phyloP scores from a whole-genome alignment of 1,140 invertebrate species.

The Phenacoccus solenopsis region DNA sequence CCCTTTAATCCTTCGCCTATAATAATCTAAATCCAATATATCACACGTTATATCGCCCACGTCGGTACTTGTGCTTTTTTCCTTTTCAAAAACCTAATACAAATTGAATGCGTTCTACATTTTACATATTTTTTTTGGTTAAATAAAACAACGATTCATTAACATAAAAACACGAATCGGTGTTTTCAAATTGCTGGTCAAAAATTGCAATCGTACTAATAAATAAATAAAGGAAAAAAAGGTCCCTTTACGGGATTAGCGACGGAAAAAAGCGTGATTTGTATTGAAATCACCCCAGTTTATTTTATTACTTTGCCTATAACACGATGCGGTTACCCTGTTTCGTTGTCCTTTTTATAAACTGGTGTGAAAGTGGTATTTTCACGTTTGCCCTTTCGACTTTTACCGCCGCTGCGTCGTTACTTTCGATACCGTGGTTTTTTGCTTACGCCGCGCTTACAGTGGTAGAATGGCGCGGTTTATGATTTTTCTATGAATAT shows the following conservation, averaged over 20 bases:
- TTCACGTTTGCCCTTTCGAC: not conserved
- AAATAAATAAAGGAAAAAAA: not conserved
- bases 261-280: not conserved
- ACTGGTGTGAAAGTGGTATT: not conserved
- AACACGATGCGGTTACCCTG: not conserved
- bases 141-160: too few species aligned
- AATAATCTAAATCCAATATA: not conserved
- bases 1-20: not conserved
- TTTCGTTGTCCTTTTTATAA: not conserved
- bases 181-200: too few species aligned
- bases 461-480: not conserved
- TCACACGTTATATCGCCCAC: not conserved
- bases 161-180: too few species aligned
- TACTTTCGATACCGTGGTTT: not conserved
- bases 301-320: not conserved
- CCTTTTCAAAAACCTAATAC: too few species aligned
- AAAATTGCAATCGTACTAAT: not conserved
- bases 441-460: not conserved
- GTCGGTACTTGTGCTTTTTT: too few species aligned
- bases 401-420: not conserved
- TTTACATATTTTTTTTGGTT: too few species aligned
- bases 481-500: conserved; percentile 3
- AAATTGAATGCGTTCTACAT: too few species aligned
- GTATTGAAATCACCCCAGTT: conserved; percentile 1
- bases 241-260: not conserved